phyloP scores from a whole-genome alignment of 2,113 vertebrate genomes.

The Eulacestoma nigropectus region DNA sequence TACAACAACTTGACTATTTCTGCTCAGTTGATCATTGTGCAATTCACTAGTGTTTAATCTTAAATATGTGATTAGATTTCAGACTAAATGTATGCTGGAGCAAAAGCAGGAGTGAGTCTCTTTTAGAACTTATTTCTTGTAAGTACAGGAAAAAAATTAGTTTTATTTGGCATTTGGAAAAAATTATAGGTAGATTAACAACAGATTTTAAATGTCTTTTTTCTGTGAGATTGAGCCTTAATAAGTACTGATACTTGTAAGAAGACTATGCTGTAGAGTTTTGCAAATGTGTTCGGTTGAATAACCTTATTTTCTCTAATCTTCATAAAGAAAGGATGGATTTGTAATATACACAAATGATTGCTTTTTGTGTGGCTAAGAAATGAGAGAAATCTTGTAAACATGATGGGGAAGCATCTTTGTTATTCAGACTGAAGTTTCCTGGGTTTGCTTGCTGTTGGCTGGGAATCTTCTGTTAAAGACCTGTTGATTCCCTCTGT shows the following conservation, averaged over 20 bases:
- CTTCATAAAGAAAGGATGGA: not conserved
- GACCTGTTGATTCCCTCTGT: not conserved
- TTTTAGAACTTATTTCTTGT: not conserved
- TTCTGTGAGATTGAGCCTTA: not conserved
- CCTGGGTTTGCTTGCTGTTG: not conserved
- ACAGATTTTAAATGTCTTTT: not conserved
- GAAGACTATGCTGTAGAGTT: not conserved
- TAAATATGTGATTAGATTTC: not conserved
- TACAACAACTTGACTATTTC: not conserved
- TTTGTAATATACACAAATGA: not conserved
- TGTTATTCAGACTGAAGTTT: not conserved
- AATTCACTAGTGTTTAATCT: not conserved
- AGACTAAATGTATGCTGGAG: not conserved
- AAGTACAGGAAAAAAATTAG: not conserved
- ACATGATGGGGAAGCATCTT: not conserved
- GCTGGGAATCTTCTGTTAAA: not conserved
- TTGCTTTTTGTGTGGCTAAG: not conserved
- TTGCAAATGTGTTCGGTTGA: not conserved
- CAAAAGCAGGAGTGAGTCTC: not conserved
- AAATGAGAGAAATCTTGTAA: not conserved
- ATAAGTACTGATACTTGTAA: not conserved
- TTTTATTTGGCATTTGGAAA: slow-evolving; percentile 20
- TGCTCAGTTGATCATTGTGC: not conserved
- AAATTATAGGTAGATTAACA: not conserved
- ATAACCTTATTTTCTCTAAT: not conserved